Evolutionary conservation across 2,888 invertebrate species (phyloP), one percentile per base, ranked within the genome.

Genomic region (Hymenopus coronatus): DNA sequence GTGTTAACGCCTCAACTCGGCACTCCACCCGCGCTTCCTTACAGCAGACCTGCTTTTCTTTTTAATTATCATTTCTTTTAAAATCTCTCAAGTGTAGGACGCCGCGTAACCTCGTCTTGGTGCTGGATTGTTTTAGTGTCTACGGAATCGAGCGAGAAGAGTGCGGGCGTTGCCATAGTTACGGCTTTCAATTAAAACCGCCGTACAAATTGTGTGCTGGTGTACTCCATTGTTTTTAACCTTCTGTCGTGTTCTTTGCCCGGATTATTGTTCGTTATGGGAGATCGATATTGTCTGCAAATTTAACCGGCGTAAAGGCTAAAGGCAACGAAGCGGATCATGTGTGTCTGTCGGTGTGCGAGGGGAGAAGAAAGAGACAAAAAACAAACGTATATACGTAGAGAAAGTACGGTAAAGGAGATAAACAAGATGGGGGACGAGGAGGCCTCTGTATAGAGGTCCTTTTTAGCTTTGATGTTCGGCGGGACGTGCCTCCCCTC

Each of bases 231-330:
- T 70, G 54, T 70, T 70, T 70, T 70, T 70, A 70, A 70, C 54
- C 54, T 70, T 70, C 54, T 25, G 54, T 70, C 54, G 54, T 40
- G 40, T 70, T 70, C 54, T 70, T 70, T 70, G 54, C 54, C 33
- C 82, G 40, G 33, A 87, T 82, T 82, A 87, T 87, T 87, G 87
- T 87, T 87, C 82, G 82, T 87, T 87, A 87, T 70, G n/a, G 28
- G 82, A 87, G 87, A 87, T 87, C 87, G 82, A 87, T 87, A 87
- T 87, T 87, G 87, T 33, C 87, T 82, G 82, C 82, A 27, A 87
- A 87, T 87, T 87, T 87, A 87, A 82, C 87, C 30, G 82, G 87
- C 87, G 87, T 87, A 87, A 87, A 87, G 87, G 82, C 87, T 40
- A 82, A 86, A 81, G 81, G 86, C 86, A 86, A 8, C 81, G 86